Evolutionary conservation across 2,888 invertebrate genomes (phyloP).

Genomic region (Ectemnius continuus): DNA sequence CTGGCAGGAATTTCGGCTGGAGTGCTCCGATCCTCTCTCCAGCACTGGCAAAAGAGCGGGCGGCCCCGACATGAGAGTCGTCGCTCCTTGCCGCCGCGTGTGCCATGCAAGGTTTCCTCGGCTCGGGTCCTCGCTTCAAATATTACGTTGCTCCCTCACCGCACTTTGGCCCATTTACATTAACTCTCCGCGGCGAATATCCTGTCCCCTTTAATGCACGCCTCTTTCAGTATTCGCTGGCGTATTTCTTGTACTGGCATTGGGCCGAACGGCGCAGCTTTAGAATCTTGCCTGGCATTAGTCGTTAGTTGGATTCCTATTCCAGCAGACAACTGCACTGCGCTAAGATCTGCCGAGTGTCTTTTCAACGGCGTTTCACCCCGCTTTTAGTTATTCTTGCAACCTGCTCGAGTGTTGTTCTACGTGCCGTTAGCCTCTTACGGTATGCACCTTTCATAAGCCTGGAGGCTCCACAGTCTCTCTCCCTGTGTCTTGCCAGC

Average conservation of each 20-base stretch:
- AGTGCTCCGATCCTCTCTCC: not conserved
- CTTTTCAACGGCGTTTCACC: constrained; percentile 29
- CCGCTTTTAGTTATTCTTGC: constrained; percentile 7
- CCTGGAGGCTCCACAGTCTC: not conserved
- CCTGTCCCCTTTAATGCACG: no score
- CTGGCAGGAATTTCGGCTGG: constrained; percentile 1
- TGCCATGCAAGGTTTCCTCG: not conserved
- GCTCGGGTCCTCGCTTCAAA: not conserved
- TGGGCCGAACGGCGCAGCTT: no score
- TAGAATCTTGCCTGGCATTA: no score
- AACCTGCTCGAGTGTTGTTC: not conserved
- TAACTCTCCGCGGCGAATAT: no score
- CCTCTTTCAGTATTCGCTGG: no score
- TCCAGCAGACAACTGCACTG: no score
- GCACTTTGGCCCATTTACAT: no score
- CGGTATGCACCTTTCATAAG: constrained; percentile 19
- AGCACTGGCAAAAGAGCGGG: no score
- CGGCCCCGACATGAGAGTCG: no score
- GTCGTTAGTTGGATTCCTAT: no score
- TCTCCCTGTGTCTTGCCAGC: no score
- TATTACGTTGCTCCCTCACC: not conserved
- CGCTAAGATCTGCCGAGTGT: not conserved
- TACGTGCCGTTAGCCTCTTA: constrained; percentile 18
- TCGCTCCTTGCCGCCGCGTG: not conserved
- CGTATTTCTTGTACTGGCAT: no score